A percentile compares a stretch with the other conserved stretches of the same genome.
Conservation (phyloP, 2,888 invertebrate genomes). For the Leptinotarsa peninsularis region DNA sequence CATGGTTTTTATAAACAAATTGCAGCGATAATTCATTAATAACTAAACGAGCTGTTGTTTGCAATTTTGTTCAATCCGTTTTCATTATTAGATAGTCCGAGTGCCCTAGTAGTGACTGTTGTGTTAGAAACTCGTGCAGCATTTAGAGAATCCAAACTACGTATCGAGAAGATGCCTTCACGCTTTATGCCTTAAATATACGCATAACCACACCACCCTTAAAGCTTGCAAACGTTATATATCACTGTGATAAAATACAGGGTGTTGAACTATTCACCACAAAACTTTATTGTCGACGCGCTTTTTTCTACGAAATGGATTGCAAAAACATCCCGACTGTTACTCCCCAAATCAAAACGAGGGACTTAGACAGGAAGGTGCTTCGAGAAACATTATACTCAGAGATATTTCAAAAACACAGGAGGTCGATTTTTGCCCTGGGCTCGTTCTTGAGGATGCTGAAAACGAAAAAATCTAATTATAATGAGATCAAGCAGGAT, state of each 20-base stretch:
- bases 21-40: slow-evolving; percentile 40
- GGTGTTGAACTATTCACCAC: slow-evolving; percentile 32
- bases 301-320: slow-evolving; percentile 47
- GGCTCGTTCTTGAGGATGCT: slow-evolving; percentile 82
- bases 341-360: slow-evolving; percentile 52
- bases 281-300: slow-evolving; percentile 2
- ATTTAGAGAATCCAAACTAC: slow-evolving; percentile 35
- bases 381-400: slow-evolving; percentile 80
- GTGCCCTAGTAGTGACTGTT: slow-evolving; percentile 35
- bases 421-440: slow-evolving; percentile 80
- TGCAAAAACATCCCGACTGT: slow-evolving; percentile 50
- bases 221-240: slow-evolving; percentile 38
- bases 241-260: slow-evolving; percentile 47
- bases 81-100: slow-evolving; percentile 15
- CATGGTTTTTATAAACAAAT: slow-evolving; percentile 41
- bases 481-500: slow-evolving; percentile 77
- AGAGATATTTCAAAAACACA: slow-evolving; percentile 82
- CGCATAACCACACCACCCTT: slow-evolving; percentile 35
- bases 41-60: slow-evolving; percentile 40
- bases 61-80: slow-evolving; percentile 33
- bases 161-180: slow-evolving; percentile 49
- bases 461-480: slow-evolving; percentile 80
- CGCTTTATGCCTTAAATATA: slow-evolving; percentile 44
- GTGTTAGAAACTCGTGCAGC: slow-evolving; percentile 27
- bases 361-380: slow-evolving; percentile 72